Conservation (phyloP, 92 coral and sea anemone genomes). For the Porites evermanni region DNA sequence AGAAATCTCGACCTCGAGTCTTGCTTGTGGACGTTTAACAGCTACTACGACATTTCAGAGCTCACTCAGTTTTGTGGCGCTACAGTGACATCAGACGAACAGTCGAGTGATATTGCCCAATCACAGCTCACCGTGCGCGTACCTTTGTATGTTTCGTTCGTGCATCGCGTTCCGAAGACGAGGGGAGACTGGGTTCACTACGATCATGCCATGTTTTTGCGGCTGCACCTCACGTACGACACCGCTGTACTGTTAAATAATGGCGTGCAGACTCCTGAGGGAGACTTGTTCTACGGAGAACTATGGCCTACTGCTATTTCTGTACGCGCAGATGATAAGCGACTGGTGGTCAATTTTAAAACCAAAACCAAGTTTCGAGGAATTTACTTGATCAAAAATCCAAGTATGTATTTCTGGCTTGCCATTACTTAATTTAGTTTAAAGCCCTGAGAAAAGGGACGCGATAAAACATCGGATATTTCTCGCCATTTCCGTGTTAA, state of each 20-base stretch:
- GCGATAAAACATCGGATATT: neutral
- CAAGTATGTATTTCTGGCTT: slow-evolving; percentile 60
- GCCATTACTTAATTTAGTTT: neutral
- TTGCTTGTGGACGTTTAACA: slow-evolving; percentile 95
- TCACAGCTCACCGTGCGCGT: slow-evolving; percentile 96
- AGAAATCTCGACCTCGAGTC: slow-evolving; percentile 92
- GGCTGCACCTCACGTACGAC: slow-evolving; percentile 90
- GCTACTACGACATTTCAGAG: slow-evolving; percentile 89
- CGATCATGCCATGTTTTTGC: slow-evolving; percentile 90
- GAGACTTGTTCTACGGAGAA: slow-evolving; percentile 80
- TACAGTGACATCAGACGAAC: slow-evolving; percentile 73
- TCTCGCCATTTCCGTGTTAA: neutral
- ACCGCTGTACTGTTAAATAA: slow-evolving; percentile 96
- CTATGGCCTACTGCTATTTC: slow-evolving; percentile 88
- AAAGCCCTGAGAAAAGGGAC: neutral
- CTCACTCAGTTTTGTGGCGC: slow-evolving; percentile 89
- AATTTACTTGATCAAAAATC: slow-evolving; percentile 71
- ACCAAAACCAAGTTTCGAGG: slow-evolving; percentile 96
- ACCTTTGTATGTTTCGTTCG: slow-evolving; percentile 89
- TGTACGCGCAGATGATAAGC: slow-evolving; percentile 82
- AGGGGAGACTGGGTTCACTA: slow-evolving; percentile 92
- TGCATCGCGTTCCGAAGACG: slow-evolving; percentile 79
- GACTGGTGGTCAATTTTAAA: slow-evolving; percentile 91
- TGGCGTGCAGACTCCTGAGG: slow-evolving; percentile 96
- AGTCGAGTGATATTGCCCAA: slow-evolving; percentile 78